Evolutionary conservation across 2,113 vertebrate species (phyloP).

Genomic region (Sterna hirundo): DNA sequence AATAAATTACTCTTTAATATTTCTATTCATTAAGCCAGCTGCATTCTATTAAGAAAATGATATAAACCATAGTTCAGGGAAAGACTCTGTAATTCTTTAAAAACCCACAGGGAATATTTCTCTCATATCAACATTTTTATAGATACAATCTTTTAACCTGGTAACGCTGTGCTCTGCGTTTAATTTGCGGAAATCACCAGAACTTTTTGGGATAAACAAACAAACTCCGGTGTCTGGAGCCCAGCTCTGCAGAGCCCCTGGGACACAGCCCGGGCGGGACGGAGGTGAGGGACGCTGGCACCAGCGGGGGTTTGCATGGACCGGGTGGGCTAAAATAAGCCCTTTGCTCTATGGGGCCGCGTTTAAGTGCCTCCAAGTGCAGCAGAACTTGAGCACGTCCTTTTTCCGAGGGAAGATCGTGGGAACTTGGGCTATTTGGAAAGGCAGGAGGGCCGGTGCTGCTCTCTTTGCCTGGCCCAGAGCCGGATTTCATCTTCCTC

Average conservation of each 20-base stretch:
- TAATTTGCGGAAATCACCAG: neutral
- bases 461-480: neutral
- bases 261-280: fast-evolving
- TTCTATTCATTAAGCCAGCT: conserved; percentile 24
- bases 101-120: neutral
- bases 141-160: neutral
- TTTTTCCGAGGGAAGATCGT: neutral
- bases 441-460: neutral
- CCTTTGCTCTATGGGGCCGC: fast-evolving
- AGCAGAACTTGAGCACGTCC: neutral
- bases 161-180: neutral
- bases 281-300: fast-evolving
- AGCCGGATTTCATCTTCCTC: neutral
- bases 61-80: neutral
- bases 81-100: neutral
- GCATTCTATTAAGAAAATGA: neutral
- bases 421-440: neutral
- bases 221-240: neutral
- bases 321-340: neutral
- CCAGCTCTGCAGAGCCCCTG: neutral
- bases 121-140: neutral
- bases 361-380: neutral
- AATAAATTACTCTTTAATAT: conserved; percentile 8
- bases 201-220: neutral
- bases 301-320: neutral